phyloP scores from a whole-genome alignment of 2,797 vertebrate genomes.

The Sebastes steindachneri region DNA sequence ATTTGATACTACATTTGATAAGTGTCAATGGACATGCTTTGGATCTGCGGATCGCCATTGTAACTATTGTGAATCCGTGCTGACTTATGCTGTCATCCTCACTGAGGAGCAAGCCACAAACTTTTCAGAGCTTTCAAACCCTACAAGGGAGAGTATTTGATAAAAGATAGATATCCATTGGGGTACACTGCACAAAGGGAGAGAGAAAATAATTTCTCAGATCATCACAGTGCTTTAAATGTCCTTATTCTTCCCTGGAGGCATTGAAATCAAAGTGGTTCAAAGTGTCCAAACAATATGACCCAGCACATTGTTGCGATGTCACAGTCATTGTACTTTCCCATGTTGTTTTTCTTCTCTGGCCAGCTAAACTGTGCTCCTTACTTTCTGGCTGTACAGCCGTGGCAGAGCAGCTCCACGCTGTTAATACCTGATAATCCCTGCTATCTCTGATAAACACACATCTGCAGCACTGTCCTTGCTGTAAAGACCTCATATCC shows the following conservation, averaged over 20 bases:
- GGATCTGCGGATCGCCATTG: neutral
- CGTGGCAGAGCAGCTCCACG: neutral
- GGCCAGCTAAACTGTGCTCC: neutral
- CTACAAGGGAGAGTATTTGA: neutral
- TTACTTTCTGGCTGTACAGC: slow-evolving; percentile 3
- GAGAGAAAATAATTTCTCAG: neutral
- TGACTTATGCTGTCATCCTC: neutral
- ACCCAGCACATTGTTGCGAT: too few relatives aligned
- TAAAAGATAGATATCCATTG: neutral
- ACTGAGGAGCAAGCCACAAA: neutral
- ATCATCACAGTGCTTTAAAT: neutral
- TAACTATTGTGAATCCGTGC: neutral
- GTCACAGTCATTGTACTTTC: neutral
- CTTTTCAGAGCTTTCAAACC: neutral
- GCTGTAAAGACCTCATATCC: neutral
- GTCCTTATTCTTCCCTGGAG: neutral
- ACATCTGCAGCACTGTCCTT: slow-evolving; percentile 24
- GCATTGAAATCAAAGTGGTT: neutral
- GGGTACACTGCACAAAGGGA: neutral
- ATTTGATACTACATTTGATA: neutral
- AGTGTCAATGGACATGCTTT: neutral
- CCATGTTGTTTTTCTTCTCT: neutral
- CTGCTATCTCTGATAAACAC: slow-evolving; percentile 34
- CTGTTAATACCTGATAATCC: slow-evolving; percentile 35
- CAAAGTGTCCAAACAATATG: neutral